These are phyloP conservation scores for Flexamia atlantica DNA, from an alignment of 2,888 invertebrate species.

Conservation along the genomic window DNA sequence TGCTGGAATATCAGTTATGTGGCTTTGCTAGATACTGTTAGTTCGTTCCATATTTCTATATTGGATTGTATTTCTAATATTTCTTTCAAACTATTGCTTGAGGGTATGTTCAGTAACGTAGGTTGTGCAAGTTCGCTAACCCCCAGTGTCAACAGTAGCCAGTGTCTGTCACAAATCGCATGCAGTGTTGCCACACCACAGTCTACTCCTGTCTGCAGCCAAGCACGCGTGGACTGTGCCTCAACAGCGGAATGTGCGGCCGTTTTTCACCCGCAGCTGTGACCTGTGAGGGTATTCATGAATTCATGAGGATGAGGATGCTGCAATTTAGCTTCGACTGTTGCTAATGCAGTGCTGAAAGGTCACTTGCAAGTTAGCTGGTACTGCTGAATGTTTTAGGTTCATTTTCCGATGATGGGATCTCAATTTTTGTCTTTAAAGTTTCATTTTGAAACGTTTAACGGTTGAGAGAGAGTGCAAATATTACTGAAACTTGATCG, in stretches of 20 bases:
- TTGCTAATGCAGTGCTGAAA: background rate
- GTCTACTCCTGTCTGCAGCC: background rate
- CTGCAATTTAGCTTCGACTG: background rate
- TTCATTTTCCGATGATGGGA: too few species aligned
- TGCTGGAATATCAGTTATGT: too few species aligned
- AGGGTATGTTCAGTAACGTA: too few species aligned
- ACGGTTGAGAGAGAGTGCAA: too few species aligned
- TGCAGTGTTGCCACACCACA: background rate
- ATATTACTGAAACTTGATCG: too few species aligned
- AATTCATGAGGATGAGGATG: too few species aligned
- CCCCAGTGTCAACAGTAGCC: conserved; percentile 1
- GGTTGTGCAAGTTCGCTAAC: background rate
- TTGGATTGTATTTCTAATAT: too few species aligned
- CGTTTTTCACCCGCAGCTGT: background rate
- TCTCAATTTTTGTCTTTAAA: too few species aligned
- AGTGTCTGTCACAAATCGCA: background rate
- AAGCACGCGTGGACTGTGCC: background rate
- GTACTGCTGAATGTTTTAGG: background rate
- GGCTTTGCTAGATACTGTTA: too few species aligned
- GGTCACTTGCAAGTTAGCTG: background rate
- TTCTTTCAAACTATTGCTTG: too few species aligned
- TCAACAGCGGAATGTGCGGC: background rate
- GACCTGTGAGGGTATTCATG: background rate
- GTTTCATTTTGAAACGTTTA: too few species aligned
- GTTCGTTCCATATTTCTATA: too few species aligned